These are phyloP conservation scores for Standfussiana lucernea DNA, from an alignment of 2,888 invertebrate genomes.

Conservation along the genomic window DNA sequence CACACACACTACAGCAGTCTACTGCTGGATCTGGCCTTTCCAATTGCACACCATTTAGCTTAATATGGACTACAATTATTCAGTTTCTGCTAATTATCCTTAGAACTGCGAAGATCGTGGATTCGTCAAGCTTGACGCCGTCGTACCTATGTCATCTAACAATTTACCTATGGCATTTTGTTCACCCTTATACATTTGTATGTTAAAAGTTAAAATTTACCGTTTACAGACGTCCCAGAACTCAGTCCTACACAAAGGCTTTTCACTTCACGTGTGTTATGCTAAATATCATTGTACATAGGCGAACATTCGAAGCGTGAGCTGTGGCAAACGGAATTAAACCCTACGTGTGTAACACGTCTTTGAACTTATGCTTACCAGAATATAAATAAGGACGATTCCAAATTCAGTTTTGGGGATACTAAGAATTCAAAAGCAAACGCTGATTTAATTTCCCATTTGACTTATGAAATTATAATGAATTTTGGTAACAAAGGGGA, in stretches of 20 bases:
- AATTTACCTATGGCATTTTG: not conserved
- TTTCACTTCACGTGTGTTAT: constrained; percentile 1
- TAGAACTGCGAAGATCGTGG: not conserved
- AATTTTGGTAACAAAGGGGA: not conserved
- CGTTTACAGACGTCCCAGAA: not conserved
- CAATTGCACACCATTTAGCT: not conserved
- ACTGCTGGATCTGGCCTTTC: not conserved
- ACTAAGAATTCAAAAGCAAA: constrained; percentile 17
- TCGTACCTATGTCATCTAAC: not conserved
- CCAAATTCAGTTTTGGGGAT: constrained; percentile 19
- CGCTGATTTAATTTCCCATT: not conserved
- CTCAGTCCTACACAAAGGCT: not conserved
- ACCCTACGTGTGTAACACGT: constrained; percentile 6
- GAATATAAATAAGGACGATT: constrained; percentile 37
- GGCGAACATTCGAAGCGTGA: constrained; percentile 3
- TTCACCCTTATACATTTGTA: not conserved
- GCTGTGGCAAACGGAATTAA: constrained; percentile 35
- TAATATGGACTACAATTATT: not conserved
- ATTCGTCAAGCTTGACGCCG: not conserved
- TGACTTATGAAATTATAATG: constrained; percentile 6
- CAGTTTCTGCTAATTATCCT: not conserved
- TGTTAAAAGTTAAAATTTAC: not conserved
- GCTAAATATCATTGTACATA: constrained; percentile 27
- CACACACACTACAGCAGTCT: not conserved
- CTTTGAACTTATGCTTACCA: constrained; percentile 16